These are phyloP conservation scores for Hipparchia semele DNA, from an alignment of 2,888 invertebrate genomes.

Conservation along the genomic window DNA sequence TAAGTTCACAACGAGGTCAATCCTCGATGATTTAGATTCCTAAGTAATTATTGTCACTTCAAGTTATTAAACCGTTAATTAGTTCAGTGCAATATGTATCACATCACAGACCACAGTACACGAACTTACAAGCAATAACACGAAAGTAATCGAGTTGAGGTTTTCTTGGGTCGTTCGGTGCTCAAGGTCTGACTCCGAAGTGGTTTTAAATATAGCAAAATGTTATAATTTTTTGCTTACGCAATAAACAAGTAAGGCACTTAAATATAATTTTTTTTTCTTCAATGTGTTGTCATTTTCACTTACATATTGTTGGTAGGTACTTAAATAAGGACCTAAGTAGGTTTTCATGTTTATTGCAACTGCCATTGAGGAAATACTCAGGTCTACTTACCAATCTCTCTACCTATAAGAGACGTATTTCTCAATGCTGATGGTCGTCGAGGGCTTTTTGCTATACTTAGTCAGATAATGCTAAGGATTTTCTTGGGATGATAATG, in stretches of 20 bases:
- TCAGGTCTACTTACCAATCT: no score
- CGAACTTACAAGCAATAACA: slow-evolving; percentile 16
- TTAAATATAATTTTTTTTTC: background rate
- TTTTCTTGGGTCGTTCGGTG: slow-evolving; percentile 30
- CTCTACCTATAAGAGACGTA: no score
- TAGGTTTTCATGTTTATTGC: no score
- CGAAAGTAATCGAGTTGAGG: slow-evolving; percentile 31
- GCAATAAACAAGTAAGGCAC: background rate
- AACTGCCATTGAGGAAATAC: no score
- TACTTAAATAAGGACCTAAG: no score
- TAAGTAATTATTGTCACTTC: background rate
- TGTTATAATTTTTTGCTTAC: slow-evolving; percentile 13
- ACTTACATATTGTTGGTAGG: no score
- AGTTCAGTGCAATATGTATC: background rate
- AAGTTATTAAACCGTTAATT: slow-evolving; percentile 5
- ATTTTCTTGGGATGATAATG: no score
- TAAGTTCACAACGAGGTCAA: background rate
- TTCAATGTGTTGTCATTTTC: background rate
- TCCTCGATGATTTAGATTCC: background rate
- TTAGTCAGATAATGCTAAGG: no score
- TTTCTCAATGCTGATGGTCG: no score
- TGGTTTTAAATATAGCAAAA: slow-evolving; percentile 23
- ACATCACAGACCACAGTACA: slow-evolving; percentile 2
- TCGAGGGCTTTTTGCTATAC: no score
- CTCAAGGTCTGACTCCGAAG: slow-evolving; percentile 34